phyloP scores from a whole-genome alignment of 2,797 vertebrate genomes.

The Chrosomus eos region DNA sequence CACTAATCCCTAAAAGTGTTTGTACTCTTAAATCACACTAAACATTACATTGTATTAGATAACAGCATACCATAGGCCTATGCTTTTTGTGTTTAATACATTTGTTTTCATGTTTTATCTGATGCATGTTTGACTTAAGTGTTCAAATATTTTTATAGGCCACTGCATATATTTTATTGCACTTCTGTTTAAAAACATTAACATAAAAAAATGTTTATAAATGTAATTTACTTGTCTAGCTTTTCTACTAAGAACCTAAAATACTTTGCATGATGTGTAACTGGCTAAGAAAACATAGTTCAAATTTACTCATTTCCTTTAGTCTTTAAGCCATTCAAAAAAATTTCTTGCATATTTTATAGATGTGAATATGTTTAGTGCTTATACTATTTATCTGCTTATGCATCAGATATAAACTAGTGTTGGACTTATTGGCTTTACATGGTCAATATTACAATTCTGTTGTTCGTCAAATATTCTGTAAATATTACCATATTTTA shows the following conservation, averaged over 20 bases:
- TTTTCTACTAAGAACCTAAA: not conserved
- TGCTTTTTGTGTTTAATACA: not conserved
- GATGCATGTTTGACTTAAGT: not conserved
- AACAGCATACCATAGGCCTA: not conserved
- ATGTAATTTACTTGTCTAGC: not conserved
- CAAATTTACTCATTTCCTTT: not conserved
- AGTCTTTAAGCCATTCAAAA: not conserved
- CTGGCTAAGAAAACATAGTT: not conserved
- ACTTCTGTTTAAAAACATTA: not conserved
- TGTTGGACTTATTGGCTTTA: not conserved
- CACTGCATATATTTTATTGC: not conserved
- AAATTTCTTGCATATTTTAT: not conserved
- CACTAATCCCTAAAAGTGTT: not conserved
- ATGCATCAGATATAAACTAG: not conserved
- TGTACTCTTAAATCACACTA: not conserved
- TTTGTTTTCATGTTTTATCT: not conserved
- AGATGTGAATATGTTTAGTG: not conserved
- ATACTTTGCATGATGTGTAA: not conserved
- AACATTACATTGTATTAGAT: not conserved
- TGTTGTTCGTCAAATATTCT: not conserved
- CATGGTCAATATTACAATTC: not conserved
- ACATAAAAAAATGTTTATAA: not conserved
- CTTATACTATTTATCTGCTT: slow-evolving; percentile 12
- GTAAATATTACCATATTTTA: not conserved
- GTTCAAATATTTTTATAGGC: not conserved